A percentile compares a stretch with the other conserved stretches of the same genome.
These are phyloP conservation scores for Ennomos quercinarius DNA, from an alignment of 2,888 invertebrate species.

Conservation along the genomic window DNA sequence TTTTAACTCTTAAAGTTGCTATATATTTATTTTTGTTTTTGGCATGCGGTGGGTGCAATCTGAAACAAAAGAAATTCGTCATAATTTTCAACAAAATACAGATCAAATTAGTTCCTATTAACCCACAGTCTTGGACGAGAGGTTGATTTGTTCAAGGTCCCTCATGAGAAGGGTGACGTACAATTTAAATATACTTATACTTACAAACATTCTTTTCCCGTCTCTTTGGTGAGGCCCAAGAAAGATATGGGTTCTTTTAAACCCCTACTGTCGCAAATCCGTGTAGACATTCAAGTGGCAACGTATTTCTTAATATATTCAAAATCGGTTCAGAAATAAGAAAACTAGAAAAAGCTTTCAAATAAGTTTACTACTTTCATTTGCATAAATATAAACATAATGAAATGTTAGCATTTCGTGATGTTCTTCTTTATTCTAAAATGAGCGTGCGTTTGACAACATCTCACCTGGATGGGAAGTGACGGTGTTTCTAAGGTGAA, in stretches of 20 bases:
- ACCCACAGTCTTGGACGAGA: too few relatives aligned
- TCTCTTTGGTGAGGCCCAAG: constrained; percentile 52
- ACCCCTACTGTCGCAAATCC: constrained; percentile 35
- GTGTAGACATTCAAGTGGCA: constrained; percentile 32
- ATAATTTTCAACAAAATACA: constrained; percentile 12
- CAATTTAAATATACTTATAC: constrained; percentile 35
- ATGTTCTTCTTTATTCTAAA: too few relatives aligned
- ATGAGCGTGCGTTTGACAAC: too few relatives aligned
- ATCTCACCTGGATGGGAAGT: too few relatives aligned
- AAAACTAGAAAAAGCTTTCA: too few relatives aligned
- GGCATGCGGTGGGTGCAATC: constrained; percentile 30
- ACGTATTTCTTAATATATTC: constrained; percentile 30
- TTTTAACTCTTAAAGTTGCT: too few relatives aligned
- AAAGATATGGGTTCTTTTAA: constrained; percentile 61
- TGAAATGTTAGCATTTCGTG: too few relatives aligned
- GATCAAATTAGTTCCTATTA: not conserved
- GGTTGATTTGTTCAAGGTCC: not conserved
- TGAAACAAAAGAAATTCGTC: constrained; percentile 45
- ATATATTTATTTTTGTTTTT: not conserved
- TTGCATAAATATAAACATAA: too few relatives aligned
- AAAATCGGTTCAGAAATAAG: not conserved
- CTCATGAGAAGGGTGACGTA: constrained; percentile 56
- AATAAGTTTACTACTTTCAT: too few relatives aligned
- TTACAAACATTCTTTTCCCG: constrained; percentile 55
- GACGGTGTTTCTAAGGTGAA: too few relatives aligned